Evolutionary conservation across 2,888 invertebrate genomes (phyloP).

Genomic region (Mythimna lalbum): DNA sequence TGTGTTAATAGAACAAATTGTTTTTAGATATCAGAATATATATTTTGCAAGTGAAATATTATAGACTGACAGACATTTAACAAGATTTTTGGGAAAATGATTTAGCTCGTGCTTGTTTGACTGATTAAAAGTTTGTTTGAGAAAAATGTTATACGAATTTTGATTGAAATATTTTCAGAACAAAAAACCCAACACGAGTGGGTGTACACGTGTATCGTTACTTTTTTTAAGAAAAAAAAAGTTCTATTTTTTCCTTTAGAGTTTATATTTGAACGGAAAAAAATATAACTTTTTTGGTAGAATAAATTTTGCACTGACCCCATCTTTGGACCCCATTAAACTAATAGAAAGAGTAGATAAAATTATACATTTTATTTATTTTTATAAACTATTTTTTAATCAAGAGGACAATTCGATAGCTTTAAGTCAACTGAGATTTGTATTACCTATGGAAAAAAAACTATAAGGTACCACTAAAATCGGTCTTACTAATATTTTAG

Average conservation of each 20-base stretch:
- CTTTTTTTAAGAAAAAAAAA: too few relatives aligned
- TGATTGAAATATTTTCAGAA: conserved; percentile 1
- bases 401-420: not conserved
- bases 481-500: not conserved
- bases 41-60: conserved; percentile 60
- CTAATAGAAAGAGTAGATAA: too few relatives aligned
- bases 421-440: not conserved
- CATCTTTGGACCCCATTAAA: too few relatives aligned
- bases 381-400: not conserved
- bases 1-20: conserved; percentile 80
- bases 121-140: conserved; percentile 14
- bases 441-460: not conserved
- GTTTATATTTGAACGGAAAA: too few relatives aligned
- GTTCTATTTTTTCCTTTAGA: too few relatives aligned
- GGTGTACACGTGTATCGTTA: not conserved
- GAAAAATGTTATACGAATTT: not conserved
- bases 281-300: too few relatives aligned
- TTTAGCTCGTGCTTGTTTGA: conserved; percentile 13
- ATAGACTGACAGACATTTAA: conserved; percentile 44
- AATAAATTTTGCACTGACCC: too few relatives aligned
- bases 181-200: not conserved
- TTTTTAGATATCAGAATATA: conserved; percentile 64
- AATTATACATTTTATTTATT: too few relatives aligned
- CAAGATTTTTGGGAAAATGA: conserved; percentile 41
- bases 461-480: not conserved